These are phyloP conservation scores for Brienomyrus brachyistius DNA, from an alignment of 2,113 vertebrate species.

Conservation along the genomic window DNA sequence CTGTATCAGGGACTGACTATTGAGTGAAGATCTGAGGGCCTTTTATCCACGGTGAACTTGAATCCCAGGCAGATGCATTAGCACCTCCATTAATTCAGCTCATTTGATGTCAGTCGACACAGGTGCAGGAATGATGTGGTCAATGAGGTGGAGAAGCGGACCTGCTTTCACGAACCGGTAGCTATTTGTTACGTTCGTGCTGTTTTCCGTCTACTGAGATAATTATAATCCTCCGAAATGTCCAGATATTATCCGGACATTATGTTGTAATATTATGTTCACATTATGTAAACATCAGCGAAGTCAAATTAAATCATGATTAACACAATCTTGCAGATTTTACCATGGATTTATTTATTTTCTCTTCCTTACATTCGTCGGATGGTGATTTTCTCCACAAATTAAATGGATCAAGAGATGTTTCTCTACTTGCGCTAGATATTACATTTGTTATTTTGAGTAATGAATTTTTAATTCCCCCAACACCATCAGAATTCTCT, in stretches of 20 bases:
- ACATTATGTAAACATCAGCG: background rate
- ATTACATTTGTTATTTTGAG: conserved; percentile 15
- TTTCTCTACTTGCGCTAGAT: background rate
- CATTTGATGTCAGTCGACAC: background rate
- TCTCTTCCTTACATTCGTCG: background rate
- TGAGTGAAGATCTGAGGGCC: background rate
- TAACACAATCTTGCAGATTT: background rate
- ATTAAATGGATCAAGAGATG: background rate
- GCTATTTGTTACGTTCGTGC: background rate
- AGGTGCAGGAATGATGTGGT: background rate
- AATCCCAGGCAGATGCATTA: background rate
- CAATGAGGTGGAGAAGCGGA: background rate
- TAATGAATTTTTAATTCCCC: conserved; percentile 10
- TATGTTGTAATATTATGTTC: background rate
- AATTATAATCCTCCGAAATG: background rate
- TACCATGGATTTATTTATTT: conserved; percentile 4
- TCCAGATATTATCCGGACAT: background rate
- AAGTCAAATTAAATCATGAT: conserved; percentile 2
- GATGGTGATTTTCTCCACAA: background rate
- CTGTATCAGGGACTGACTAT: conserved; percentile 1
- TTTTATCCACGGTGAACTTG: background rate
- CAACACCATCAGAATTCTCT: background rate
- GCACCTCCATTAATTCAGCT: background rate
- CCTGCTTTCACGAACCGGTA: background rate
- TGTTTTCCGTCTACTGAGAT: background rate